Conservation (phyloP, 2,888 invertebrate species). For the Cheilosia vulpina region DNA sequence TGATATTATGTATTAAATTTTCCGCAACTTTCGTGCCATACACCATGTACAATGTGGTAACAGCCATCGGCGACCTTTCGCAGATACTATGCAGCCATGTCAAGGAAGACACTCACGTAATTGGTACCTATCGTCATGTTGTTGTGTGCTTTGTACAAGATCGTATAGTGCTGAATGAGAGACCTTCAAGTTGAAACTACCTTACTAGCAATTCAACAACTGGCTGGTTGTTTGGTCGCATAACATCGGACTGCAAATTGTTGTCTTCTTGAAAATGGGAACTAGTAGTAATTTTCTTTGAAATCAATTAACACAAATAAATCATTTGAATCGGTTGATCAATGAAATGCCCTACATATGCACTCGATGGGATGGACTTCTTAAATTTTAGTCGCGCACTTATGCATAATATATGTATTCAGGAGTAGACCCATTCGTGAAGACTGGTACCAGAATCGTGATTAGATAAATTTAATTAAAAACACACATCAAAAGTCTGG, state of each 20-base stretch:
- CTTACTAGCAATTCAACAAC: slow-evolving; percentile 52
- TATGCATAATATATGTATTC: neutral
- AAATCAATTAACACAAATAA: slow-evolving; percentile 49
- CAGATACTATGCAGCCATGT: slow-evolving; percentile 42
- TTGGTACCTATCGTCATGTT: slow-evolving; percentile 54
- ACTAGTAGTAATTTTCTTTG: slow-evolving; percentile 6
- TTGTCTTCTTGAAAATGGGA: slow-evolving; percentile 3
- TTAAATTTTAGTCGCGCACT: neutral
- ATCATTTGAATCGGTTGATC: slow-evolving; percentile 19
- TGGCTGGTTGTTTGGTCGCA: slow-evolving; percentile 42
- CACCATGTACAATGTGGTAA: neutral
- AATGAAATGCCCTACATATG: slow-evolving; percentile 2
- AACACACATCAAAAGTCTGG: no score
- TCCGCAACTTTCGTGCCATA: slow-evolving; percentile 14
- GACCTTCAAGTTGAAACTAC: slow-evolving; percentile 59
- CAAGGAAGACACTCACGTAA: slow-evolving; percentile 64
- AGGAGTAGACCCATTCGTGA: no score
- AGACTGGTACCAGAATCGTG: no score
- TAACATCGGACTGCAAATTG: slow-evolving; percentile 51
- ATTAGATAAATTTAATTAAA: no score
- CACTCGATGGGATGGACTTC: slow-evolving; percentile 1
- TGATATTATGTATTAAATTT: neutral
- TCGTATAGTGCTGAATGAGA: slow-evolving; percentile 20
- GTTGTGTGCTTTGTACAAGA: slow-evolving; percentile 45
- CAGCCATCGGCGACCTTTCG: slow-evolving; percentile 38